phyloP scores from a whole-genome alignment of 2,888 invertebrate genomes.

The Latrodectus elegans region DNA sequence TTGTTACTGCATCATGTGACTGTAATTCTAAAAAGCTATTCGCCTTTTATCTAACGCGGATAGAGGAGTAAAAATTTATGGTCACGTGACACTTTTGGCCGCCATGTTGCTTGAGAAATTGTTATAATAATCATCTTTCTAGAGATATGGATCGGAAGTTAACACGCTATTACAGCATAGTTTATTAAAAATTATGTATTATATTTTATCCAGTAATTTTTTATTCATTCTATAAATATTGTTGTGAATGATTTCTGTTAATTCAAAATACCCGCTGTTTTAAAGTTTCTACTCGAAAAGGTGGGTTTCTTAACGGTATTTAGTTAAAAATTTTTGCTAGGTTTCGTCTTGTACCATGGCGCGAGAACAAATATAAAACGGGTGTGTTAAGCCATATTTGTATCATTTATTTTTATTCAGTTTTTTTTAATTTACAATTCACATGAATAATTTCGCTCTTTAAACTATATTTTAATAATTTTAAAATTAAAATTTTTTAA shows the following conservation, averaged over 20 bases:
- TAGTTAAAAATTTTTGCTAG: too few species aligned
- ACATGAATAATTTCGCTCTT: too few species aligned
- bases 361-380: too few species aligned
- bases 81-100: slow-evolving; percentile 60
- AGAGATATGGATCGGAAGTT: slow-evolving; percentile 36
- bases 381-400: too few species aligned
- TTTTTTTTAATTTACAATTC: too few species aligned
- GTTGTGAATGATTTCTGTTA: not conserved
- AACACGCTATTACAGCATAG: not conserved
- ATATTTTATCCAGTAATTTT: not conserved
- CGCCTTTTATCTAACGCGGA: slow-evolving; percentile 66
- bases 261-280: slow-evolving; percentile 58
- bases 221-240: not conserved
- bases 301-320: slow-evolving; percentile 62
- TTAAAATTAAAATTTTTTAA: too few species aligned
- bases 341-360: too few species aligned
- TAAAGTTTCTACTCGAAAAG: slow-evolving; percentile 30
- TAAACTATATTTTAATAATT: too few species aligned
- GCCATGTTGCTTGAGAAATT: slow-evolving; percentile 65
- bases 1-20: slow-evolving; percentile 64
- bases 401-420: too few species aligned
- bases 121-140: slow-evolving; percentile 61
- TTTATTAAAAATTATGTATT: slow-evolving; percentile 1
- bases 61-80: slow-evolving; percentile 53
- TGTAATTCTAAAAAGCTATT: slow-evolving; percentile 68